These are phyloP conservation scores for Vulpes lagopus DNA, from an alignment of 2,113 vertebrate species.

Conservation along the genomic window DNA sequence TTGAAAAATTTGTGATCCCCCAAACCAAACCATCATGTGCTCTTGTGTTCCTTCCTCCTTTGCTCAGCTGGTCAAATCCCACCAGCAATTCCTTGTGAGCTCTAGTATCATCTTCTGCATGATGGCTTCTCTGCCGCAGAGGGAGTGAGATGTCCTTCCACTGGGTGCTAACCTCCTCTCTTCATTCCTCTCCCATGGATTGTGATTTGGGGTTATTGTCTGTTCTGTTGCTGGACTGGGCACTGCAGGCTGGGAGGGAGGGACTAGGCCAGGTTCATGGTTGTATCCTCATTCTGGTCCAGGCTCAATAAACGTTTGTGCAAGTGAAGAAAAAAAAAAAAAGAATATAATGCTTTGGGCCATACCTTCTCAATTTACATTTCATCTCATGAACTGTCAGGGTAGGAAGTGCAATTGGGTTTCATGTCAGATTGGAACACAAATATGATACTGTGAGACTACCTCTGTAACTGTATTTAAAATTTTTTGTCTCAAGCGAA, in stretches of 20 bases:
- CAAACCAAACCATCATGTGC: neutral
- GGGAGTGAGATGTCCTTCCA: neutral
- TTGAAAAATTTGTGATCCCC: neutral
- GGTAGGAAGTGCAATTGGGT: neutral
- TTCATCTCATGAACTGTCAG: neutral
- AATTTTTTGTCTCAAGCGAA: neutral
- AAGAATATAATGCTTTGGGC: neutral
- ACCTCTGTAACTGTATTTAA: neutral
- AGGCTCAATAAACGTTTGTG: neutral
- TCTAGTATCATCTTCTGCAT: neutral
- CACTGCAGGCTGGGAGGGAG: neutral
- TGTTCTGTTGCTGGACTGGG: neutral
- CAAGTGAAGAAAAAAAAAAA: neutral
- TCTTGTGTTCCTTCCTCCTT: neutral
- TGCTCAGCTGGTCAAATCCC: neutral
- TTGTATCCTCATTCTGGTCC: neutral
- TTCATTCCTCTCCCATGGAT: neutral
- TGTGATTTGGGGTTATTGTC: neutral
- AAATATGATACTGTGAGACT: neutral
- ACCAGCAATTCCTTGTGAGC: neutral
- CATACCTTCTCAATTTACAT: neutral
- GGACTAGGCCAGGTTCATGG: neutral
- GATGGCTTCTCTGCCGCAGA: neutral
- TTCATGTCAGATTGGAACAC: neutral
- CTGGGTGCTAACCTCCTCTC: accelerated